Base-by-base conservation (phyloP, 2,797 vertebrate species). In the Pelobates cultripes region DNA sequence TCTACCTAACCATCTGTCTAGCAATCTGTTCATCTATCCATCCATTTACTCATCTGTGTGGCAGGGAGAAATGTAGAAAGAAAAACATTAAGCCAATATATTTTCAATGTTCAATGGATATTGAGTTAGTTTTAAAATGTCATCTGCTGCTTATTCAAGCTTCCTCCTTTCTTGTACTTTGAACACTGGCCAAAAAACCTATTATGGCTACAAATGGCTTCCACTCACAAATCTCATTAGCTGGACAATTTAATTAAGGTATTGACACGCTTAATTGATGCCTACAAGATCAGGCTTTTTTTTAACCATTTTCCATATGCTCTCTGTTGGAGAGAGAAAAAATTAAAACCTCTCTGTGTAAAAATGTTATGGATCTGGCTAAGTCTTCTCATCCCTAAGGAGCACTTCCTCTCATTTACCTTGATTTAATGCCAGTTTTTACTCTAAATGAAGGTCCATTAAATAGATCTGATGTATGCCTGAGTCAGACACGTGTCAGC, bases 201-300 rank as follows among this genome's bases (percentile, higher is more conserved):
- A 97, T 99, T 99, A 97, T 96, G 97, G 95, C 94, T 94, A 97
- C 96, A 97, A 97, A 97, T 95, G 93, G 93, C 95, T 96, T 96
- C 95, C 96, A 96, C 96, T 95, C 96, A 96, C 96, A 97, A 97
- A 99, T 98, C 96, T 95, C 94, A 96, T 98, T 99, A 96, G 92
- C 92, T 93, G 94, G 96, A 94, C 95, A 95, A 98, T 98, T 98
- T 97, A 97, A 99, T 99, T 98, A 98, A 96, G 92, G 94, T 97
- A 99, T 99, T 94, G 96, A 97, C 97, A 96, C 96, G 94, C 95
- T 95, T 98, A 98, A 98, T 98, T 97, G 97, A 99, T 97, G 96
- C 88, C 92, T 96, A 94, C 92, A 92, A 88, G 88, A 92, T 91
- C 94, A 94, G 93, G 93, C 94, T 94, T 97, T 96, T 97, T 94